Percentiles rank a stretch among this genome's conserved stretches.
These are phyloP conservation scores for Cydia amplana DNA, from an alignment of 1,140 invertebrate genomes.

Conservation along the genomic window DNA sequence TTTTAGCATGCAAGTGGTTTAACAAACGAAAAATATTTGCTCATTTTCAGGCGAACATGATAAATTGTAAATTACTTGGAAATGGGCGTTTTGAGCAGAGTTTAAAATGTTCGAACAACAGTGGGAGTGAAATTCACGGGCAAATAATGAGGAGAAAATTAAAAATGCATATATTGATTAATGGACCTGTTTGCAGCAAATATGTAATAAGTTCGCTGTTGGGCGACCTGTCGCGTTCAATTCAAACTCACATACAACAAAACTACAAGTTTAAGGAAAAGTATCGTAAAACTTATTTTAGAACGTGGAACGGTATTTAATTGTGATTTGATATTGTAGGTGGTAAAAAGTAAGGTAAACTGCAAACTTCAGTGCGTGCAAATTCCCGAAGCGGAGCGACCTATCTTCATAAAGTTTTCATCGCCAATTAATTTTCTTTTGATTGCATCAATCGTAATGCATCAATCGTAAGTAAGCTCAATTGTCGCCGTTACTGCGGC, in stretches of 20 bases:
- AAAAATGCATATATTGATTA: constrained; percentile 80
- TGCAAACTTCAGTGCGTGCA: too few relatives aligned
- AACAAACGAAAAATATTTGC: constrained; percentile 78
- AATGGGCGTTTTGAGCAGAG: constrained; percentile 71
- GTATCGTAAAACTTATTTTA: too few relatives aligned
- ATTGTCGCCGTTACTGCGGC: constrained; percentile 54
- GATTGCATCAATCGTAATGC: constrained; percentile 34
- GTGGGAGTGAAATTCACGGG: constrained; percentile 73
- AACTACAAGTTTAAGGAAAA: neutral
- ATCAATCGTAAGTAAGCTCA: constrained; percentile 51
- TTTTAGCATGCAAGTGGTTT: constrained; percentile 73
- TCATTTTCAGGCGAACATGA: constrained; percentile 74
- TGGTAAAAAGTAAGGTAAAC: too few relatives aligned
- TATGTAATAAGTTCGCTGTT: constrained; percentile 63
- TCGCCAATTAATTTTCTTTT: neutral
- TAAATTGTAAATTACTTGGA: constrained; percentile 79
- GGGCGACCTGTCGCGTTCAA: constrained; percentile 27
- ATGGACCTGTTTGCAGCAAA: constrained; percentile 71
- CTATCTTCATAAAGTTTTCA: too few relatives aligned
- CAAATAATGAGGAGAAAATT: constrained; percentile 77
- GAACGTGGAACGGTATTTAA: too few relatives aligned
- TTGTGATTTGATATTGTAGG: too few relatives aligned
- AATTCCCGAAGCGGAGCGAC: too few relatives aligned
- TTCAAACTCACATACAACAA: neutral
- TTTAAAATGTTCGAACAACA: constrained; percentile 72